A percentile compares a stretch with the other conserved stretches of the same genome.
Evolutionary conservation across 2,888 invertebrate species (phyloP).

Genomic region (Dicroscelio sp.): DNA sequence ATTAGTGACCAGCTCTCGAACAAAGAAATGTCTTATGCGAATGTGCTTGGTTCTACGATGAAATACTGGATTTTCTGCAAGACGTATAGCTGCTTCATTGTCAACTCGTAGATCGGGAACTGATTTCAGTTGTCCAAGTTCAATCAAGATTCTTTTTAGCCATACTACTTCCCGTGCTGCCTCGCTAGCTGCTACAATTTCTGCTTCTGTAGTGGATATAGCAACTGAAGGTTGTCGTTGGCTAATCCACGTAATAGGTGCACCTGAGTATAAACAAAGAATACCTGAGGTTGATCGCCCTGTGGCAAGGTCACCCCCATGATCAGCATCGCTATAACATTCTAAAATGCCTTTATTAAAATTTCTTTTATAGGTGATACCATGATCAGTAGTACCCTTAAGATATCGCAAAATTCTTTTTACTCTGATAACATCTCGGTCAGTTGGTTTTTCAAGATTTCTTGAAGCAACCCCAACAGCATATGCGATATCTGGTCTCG

Average conservation of each 20-base stretch:
- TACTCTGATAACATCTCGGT: constrained; percentile 83
- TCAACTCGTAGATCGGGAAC: constrained; percentile 85
- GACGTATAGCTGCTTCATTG: constrained; percentile 86
- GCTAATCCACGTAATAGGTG: constrained; percentile 84
- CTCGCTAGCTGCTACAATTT: constrained; percentile 88
- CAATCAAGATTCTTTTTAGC: constrained; percentile 85
- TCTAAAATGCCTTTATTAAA: constrained; percentile 10
- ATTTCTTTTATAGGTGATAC: constrained; percentile 79
- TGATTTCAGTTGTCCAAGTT: constrained; percentile 77
- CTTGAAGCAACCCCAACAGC: constrained; percentile 85
- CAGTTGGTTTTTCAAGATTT: constrained; percentile 80
- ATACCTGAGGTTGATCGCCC: constrained; percentile 87
- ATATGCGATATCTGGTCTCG: constrained; percentile 86
- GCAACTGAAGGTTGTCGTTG: constrained; percentile 78
- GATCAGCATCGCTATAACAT: constrained; percentile 89
- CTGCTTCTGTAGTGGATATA: constrained; percentile 86
- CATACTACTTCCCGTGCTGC: constrained; percentile 87
- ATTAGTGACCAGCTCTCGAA: constrained; percentile 84
- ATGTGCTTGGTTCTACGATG: constrained; percentile 88
- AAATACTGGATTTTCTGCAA: constrained; percentile 88
- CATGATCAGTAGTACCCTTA: constrained; percentile 82
- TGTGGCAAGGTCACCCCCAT: constrained; percentile 86
- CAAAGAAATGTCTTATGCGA: constrained; percentile 86
- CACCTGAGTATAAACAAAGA: constrained; percentile 82
- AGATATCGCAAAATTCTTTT: constrained; percentile 88